Evolutionary conservation across 2,113 vertebrate species (phyloP).

Genomic region (Xerus inauris): DNA sequence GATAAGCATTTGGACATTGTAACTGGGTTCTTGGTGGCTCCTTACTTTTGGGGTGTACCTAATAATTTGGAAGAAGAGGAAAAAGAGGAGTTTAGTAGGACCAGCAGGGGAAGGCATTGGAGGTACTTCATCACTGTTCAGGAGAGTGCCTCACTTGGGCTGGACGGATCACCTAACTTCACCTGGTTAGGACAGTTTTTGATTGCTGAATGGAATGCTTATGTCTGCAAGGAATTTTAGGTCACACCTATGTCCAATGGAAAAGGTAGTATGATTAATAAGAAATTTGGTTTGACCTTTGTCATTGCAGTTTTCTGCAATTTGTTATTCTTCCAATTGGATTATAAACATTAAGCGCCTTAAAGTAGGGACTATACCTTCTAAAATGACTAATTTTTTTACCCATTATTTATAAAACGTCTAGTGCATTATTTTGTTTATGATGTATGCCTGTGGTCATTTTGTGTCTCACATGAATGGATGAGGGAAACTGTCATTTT

Average conservation of each 20-base stretch:
- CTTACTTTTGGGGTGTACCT: neutral
- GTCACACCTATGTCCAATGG: neutral
- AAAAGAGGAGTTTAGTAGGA: neutral
- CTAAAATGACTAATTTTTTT: neutral
- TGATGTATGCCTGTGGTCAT: neutral
- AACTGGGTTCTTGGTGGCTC: neutral
- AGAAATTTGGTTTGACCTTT: neutral
- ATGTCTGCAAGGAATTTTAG: neutral
- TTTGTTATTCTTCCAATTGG: neutral
- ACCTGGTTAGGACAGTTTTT: neutral
- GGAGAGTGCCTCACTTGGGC: neutral
- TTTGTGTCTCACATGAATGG: constrained; percentile 1
- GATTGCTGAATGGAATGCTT: neutral
- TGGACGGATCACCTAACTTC: neutral
- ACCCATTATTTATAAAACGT: neutral
- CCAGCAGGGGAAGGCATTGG: too few species aligned
- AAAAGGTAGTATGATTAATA: neutral
- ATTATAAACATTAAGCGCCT: neutral
- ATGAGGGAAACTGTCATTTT: neutral
- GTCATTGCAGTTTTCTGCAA: neutral
- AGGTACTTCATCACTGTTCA: neutral
- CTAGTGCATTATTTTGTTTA: neutral
- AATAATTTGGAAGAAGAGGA: neutral
- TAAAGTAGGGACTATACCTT: neutral
- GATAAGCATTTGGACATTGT: neutral